These are phyloP conservation scores for Catharus fuscescens DNA, from an alignment of 2,113 vertebrate species.

Conservation along the genomic window DNA sequence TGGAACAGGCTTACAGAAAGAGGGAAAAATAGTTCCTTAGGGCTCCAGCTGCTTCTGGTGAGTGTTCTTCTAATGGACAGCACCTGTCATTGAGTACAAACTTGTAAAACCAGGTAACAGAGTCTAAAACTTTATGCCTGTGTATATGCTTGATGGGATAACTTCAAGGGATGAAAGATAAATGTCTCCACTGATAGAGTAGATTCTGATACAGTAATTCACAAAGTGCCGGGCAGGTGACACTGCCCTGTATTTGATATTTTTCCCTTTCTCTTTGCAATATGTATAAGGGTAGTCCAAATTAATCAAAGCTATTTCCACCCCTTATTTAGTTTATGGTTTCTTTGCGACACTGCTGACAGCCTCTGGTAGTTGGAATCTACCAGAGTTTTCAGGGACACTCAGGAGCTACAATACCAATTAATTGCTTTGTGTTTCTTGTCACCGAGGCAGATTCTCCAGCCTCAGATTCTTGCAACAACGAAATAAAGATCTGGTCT, in stretches of 20 bases:
- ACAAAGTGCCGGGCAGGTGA: neutral
- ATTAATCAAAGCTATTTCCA: neutral
- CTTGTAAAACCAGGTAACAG: neutral
- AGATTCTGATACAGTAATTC: neutral
- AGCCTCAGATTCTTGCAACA: neutral
- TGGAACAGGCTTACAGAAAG: neutral
- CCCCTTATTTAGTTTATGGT: neutral
- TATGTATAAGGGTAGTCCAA: neutral
- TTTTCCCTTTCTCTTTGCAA: neutral
- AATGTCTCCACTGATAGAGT: neutral
- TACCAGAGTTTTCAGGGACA: neutral
- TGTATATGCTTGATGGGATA: neutral
- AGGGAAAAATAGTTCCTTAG: neutral
- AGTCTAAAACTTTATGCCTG: neutral
- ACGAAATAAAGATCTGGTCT: neutral
- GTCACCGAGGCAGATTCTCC: neutral
- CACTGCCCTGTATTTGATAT: neutral
- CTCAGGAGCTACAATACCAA: neutral
- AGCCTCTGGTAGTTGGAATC: neutral
- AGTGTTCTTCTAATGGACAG: neutral
- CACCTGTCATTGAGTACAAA: neutral
- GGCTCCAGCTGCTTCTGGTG: neutral
- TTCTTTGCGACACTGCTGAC: neutral
- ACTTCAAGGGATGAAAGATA: neutral
- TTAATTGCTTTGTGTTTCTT: neutral